Conservation (phyloP, 2,888 invertebrate genomes). For the Trachelus troglodyta region DNA sequence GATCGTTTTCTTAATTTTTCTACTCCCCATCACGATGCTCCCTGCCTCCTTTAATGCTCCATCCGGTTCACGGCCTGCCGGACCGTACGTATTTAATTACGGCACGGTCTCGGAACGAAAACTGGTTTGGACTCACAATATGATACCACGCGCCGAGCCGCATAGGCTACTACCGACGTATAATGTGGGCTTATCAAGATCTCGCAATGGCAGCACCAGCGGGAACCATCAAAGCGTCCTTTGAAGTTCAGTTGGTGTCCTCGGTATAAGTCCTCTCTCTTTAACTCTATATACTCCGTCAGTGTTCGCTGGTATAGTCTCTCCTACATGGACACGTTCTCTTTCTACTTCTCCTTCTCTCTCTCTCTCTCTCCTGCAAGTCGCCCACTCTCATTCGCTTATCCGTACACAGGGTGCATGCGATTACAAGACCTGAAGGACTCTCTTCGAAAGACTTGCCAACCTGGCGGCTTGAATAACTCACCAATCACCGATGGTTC, state of each 20-base stretch:
- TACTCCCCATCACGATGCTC: not conserved
- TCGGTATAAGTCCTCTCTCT: constrained; percentile 30
- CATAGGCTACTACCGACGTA: constrained; percentile 46
- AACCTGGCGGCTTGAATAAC: not conserved
- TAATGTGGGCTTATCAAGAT: constrained; percentile 62
- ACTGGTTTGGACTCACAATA: constrained; percentile 55
- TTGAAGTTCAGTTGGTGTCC: constrained; percentile 61
- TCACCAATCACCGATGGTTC: not conserved
- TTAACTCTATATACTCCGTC: constrained; percentile 14
- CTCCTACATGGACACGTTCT: constrained; percentile 31
- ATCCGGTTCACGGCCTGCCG: constrained; percentile 37
- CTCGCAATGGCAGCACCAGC: constrained; percentile 58
- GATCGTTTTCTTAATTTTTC: not conserved
- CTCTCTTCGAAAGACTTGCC: not conserved
- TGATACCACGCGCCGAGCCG: constrained; percentile 33
- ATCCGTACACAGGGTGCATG: not conserved
- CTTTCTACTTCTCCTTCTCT: constrained; percentile 25
- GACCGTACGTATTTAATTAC: constrained; percentile 56
- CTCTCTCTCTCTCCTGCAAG: constrained; percentile 17
- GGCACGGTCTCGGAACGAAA: constrained; percentile 45
- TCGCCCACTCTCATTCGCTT: constrained; percentile 18
- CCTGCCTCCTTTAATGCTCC: not conserved
- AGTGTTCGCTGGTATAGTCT: constrained; percentile 9
- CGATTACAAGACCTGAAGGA: not conserved
- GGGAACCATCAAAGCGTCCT: constrained; percentile 63